A percentile compares a stretch with the other conserved stretches of the same genome.
phyloP scores from a whole-genome alignment of 2,113 vertebrate species.

The Himantopus leucocephalus region DNA sequence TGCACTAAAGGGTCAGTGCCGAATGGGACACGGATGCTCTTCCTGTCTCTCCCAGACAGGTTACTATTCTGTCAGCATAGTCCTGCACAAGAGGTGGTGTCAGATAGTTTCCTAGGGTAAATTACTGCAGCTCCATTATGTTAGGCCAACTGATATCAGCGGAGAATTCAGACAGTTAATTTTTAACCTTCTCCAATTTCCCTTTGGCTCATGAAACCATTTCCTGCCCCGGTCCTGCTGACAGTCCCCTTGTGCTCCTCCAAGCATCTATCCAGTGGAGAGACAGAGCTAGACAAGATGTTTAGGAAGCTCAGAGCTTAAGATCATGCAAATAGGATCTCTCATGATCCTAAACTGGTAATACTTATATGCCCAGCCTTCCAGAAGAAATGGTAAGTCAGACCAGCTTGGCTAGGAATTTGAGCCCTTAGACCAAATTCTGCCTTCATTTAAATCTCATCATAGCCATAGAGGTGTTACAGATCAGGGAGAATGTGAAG shows the following conservation, averaged over 20 bases:
- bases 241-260: not conserved
- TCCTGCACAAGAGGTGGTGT: not conserved
- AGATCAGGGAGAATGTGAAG: not conserved
- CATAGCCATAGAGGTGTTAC: not conserved
- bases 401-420: not conserved
- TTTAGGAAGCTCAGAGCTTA: not conserved
- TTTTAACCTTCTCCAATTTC: constrained; percentile 44
- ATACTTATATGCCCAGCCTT: not conserved
- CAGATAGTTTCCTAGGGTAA: constrained; percentile 20
- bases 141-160: constrained; percentile 20
- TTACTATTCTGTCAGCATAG: not conserved
- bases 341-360: not conserved
- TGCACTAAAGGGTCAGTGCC: not conserved
- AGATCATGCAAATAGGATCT: not conserved
- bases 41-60: not conserved
- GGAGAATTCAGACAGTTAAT: constrained; percentile 42
- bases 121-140: not conserved
- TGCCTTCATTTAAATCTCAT: not conserved
- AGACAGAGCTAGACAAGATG: not conserved
- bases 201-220: not conserved
- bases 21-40: rapidly evolving
- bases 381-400: not conserved
- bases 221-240: not conserved
- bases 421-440: not conserved
- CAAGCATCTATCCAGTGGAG: not conserved